phyloP scores from a whole-genome alignment of 2,797 vertebrate genomes.

The Numenius phaeopus region DNA sequence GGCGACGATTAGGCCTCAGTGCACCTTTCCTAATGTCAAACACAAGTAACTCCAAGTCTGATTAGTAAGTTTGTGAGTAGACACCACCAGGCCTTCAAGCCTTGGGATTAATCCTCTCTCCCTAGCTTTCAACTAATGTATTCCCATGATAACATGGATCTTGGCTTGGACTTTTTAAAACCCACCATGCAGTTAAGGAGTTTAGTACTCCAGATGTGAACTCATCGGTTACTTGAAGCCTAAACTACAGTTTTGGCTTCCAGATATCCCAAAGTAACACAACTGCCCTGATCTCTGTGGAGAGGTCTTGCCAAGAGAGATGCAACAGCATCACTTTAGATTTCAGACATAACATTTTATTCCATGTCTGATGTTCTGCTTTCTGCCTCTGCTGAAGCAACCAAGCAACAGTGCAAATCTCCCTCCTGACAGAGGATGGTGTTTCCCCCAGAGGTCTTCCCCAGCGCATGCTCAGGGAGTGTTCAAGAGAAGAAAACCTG shows the following conservation, averaged over 20 bases:
- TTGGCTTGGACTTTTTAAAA: background rate
- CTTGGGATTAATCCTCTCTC: constrained; percentile 23
- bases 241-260: background rate
- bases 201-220: background rate
- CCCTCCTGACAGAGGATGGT: background rate
- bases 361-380: background rate
- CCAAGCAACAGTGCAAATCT: background rate
- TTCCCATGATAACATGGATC: background rate
- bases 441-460: background rate
- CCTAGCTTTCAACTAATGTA: background rate
- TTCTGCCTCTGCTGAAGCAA: background rate
- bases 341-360: background rate
- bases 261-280: background rate
- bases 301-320: background rate
- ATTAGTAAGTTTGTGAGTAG: background rate
- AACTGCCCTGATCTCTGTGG: background rate
- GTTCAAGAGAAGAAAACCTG: background rate
- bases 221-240: background rate
- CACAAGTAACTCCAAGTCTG: background rate
- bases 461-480: fast-evolving
- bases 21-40: background rate
- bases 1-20: background rate
- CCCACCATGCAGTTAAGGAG: background rate
- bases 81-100: background rate
- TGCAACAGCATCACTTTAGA: background rate